phyloP scores from a whole-genome alignment of 35 echinoderm and acorn worm genomes.

The Ptychodera flava region DNA sequence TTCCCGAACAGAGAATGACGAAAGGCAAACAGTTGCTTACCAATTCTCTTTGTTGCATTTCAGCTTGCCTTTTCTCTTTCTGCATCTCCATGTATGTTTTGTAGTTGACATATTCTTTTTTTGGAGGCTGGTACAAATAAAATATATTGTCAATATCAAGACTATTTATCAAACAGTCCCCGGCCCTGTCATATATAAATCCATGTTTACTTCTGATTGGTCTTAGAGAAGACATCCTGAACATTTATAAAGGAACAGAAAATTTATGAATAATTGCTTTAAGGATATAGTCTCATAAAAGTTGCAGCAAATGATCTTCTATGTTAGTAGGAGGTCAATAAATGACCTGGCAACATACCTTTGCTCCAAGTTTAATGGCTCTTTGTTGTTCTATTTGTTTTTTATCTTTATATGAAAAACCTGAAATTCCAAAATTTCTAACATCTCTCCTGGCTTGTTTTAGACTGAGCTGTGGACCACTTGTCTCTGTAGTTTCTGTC shows the following conservation, averaged over 20 bases:
- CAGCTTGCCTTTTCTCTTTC: constrained; percentile 51
- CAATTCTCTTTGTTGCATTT: constrained; percentile 60
- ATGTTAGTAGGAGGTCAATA: too few relatives aligned
- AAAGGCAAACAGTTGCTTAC: too few relatives aligned
- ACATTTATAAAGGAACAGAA: not conserved
- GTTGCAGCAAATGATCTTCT: too few relatives aligned
- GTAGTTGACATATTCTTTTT: constrained; percentile 71
- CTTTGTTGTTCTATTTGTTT: constrained; percentile 62
- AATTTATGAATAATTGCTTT: not conserved
- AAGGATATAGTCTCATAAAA: too few relatives aligned
- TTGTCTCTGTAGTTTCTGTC: not conserved
- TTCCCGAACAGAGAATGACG: too few relatives aligned
- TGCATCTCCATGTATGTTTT: constrained; percentile 62
- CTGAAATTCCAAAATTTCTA: constrained; percentile 64
- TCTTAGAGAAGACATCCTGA: not conserved
- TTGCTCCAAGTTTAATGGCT: constrained; percentile 72
- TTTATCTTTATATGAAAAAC: constrained; percentile 68
- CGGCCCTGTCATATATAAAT: not conserved
- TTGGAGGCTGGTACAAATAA: constrained; percentile 53
- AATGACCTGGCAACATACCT: too few relatives aligned
- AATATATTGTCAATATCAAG: too few relatives aligned
- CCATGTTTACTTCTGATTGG: not conserved
- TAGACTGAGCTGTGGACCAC: not conserved
- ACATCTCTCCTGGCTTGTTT: constrained; percentile 64
- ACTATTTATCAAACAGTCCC: too few relatives aligned